Percentiles rank a stretch among this genome's conserved stretches.
phyloP scores from a whole-genome alignment of 2,888 invertebrate species.

The Lycophotia porphyrea region DNA sequence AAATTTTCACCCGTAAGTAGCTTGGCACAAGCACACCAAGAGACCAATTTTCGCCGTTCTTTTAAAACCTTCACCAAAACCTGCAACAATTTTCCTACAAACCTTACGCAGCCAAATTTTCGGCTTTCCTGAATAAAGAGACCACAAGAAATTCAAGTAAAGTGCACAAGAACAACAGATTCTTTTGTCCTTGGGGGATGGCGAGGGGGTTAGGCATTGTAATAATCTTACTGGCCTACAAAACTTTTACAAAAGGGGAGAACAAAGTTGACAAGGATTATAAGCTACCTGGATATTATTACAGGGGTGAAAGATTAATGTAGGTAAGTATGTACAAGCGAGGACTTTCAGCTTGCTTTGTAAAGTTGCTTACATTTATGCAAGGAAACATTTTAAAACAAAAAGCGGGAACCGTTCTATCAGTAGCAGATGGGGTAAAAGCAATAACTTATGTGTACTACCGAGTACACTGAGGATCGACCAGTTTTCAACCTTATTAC shows the following conservation, averaged over 20 bases:
- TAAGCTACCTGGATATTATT: conserved; percentile 30
- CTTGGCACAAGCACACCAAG: not conserved
- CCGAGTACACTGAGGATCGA: too few species aligned
- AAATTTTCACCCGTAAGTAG: not conserved
- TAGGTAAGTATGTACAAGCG: not conserved
- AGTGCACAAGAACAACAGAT: conserved; percentile 21
- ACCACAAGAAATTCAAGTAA: conserved; percentile 11
- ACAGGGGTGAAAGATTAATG: not conserved
- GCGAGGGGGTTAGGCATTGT: conserved; percentile 21
- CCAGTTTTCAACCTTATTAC: too few species aligned
- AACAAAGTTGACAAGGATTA: conserved; percentile 38
- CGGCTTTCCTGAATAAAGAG: conserved; percentile 3
- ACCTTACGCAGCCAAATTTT: not conserved
- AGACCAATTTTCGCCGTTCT: not conserved
- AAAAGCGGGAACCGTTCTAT: not conserved
- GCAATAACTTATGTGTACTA: too few species aligned
- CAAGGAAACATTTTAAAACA: not conserved
- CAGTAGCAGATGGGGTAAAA: too few species aligned
- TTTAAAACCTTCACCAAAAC: not conserved
- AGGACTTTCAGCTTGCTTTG: not conserved
- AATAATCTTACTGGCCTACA: conserved; percentile 45
- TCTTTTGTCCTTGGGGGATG: conserved; percentile 28
- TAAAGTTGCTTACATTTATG: conserved; percentile 1
- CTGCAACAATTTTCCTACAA: not conserved
- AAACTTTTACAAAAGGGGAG: conserved; percentile 24